Evolutionary conservation across 2,797 vertebrate genomes (phyloP).

Genomic region (Falco berigora): DNA sequence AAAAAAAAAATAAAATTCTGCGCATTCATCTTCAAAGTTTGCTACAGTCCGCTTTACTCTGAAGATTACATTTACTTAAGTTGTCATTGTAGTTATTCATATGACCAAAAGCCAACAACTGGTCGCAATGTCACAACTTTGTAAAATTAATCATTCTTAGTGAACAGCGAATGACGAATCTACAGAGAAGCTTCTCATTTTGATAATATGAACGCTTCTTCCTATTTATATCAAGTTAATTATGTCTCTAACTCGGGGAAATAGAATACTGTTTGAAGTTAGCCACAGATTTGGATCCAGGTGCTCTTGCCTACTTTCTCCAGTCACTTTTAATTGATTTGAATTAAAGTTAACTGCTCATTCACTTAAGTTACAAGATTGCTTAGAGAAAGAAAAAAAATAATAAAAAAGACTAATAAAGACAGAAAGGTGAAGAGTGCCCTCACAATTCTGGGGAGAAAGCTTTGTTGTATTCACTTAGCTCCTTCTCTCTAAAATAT

Average conservation of each 20-base stretch:
- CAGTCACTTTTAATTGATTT: not conserved
- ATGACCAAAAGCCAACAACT: not conserved
- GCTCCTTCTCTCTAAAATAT: not conserved
- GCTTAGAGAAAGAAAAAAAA: not conserved
- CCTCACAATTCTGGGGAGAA: not conserved
- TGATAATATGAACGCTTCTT: not conserved
- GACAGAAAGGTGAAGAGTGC: not conserved
- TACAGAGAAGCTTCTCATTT: not conserved
- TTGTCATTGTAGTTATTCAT: not conserved
- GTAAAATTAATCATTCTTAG: not conserved
- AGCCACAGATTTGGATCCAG: not conserved
- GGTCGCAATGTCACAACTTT: not conserved
- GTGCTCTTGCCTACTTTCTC: not conserved
- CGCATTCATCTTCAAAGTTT: not conserved
- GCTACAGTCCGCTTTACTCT: not conserved
- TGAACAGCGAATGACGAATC: not conserved
- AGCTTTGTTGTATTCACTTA: not conserved
- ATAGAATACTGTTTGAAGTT: not conserved
- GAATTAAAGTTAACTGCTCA: not conserved
- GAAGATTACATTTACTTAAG: not conserved
- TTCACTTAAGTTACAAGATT: not conserved
- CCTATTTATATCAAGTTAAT: not conserved
- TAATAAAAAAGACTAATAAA: not conserved
- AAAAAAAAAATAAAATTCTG: not conserved
- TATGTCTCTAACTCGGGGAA: not conserved